Evolutionary conservation across 2,113 vertebrate species (phyloP).

Genomic region (Leptobrachium ailaonicum): DNA sequence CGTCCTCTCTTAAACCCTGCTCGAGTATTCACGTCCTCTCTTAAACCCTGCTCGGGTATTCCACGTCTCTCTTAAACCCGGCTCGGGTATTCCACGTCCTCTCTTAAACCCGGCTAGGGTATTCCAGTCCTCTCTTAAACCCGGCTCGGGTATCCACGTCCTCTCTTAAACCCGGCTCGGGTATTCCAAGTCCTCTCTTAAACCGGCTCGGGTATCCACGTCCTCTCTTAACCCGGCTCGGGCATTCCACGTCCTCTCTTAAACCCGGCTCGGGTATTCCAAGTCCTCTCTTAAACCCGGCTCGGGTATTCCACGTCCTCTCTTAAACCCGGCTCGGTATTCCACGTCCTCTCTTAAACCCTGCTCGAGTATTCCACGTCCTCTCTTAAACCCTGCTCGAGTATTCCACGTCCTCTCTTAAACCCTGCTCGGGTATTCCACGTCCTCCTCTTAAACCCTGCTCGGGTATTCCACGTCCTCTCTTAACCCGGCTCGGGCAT

Average conservation of each 20-base stretch:
- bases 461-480: conserved; percentile 43
- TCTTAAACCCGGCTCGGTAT: conserved; percentile 28
- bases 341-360: conserved; percentile 30
- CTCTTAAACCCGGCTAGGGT: conserved; percentile 40
- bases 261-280: conserved; percentile 42
- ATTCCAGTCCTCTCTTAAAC: conserved; percentile 26
- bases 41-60: conserved; percentile 32
- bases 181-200: conserved; percentile 2
- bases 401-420: conserved; percentile 36
- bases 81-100: conserved; percentile 44
- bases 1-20: too few relatives aligned
- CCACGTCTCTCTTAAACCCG: conserved; percentile 28
- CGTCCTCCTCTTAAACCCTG: conserved; percentile 43
- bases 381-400: conserved; percentile 45
- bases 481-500: conserved; percentile 35
- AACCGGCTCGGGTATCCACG: conserved; percentile 42
- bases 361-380: conserved; percentile 42
- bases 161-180: conserved; percentile 52
- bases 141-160: conserved; percentile 43
- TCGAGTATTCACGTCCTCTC: too few relatives aligned
- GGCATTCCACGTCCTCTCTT: conserved; percentile 1
- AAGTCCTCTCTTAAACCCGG: conserved; percentile 23
- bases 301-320: conserved; percentile 44
- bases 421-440: conserved; percentile 43
- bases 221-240: conserved; percentile 49